Evolutionary conservation across 2,888 invertebrate species (phyloP).

Genomic region (Cyclophora albipunctata): DNA sequence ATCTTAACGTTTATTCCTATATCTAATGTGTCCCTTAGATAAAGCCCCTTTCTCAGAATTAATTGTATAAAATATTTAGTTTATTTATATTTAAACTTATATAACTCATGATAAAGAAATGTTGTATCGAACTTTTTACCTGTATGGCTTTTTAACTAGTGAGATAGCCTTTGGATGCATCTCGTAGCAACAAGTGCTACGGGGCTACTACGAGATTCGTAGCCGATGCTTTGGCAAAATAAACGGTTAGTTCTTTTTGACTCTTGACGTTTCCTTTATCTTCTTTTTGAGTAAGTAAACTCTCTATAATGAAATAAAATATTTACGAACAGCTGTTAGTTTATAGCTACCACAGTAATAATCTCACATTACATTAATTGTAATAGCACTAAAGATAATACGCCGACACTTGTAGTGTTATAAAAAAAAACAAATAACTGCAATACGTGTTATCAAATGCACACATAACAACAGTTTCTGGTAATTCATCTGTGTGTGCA

Average conservation of each 20-base stretch:
- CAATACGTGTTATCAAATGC: slow-evolving; percentile 6
- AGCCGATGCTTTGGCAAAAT: slow-evolving; percentile 25
- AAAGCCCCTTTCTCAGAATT: slow-evolving; percentile 8
- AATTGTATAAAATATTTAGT: slow-evolving; percentile 6
- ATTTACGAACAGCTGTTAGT: too few relatives aligned
- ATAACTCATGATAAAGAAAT: slow-evolving; percentile 6
- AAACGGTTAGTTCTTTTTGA: too few relatives aligned
- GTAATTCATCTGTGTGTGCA: slow-evolving; percentile 49
- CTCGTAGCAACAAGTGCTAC: slow-evolving; percentile 50
- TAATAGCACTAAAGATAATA: too few relatives aligned
- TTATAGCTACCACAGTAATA: too few relatives aligned
- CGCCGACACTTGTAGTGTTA: neutral
- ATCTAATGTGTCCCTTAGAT: slow-evolving; percentile 9
- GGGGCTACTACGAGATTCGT: slow-evolving; percentile 50
- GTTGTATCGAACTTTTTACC: slow-evolving; percentile 3
- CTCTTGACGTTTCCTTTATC: too few relatives aligned
- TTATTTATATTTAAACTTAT: slow-evolving; percentile 6
- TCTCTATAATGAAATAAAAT: too few relatives aligned
- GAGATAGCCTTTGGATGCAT: neutral
- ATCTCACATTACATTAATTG: too few relatives aligned
- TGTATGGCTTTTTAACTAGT: neutral
- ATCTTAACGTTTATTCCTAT: slow-evolving; percentile 18
- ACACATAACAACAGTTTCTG: slow-evolving; percentile 41
- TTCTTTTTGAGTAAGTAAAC: too few relatives aligned
- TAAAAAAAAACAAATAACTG: neutral